Evolutionary conservation across 2,797 vertebrate species (phyloP), one percentile per base, ranked within the genome.

Genomic region (Gymnoscopelus braueri): DNA sequence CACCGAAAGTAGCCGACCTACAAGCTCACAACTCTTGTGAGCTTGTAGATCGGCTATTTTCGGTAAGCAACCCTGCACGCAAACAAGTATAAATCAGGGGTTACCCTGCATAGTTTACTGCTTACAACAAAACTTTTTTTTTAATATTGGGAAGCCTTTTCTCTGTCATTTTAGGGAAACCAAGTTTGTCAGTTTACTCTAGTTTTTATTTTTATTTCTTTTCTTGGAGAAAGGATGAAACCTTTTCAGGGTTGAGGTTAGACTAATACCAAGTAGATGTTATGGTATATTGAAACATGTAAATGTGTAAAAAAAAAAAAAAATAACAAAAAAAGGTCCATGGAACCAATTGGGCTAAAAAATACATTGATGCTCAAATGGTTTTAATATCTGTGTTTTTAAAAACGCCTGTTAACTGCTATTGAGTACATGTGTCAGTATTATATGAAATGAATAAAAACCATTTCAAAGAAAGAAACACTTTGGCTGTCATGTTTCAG

Each of bases 381-480:
- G 87, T 94, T 94, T 94, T 94, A 93, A 90, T 94, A 94, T 94
- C 81, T 93, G 92, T 95, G 93, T 94, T 95, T 95, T 94, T 93
- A 93, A 94, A 92, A 94, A 92, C 86, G 91, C 93, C 93, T 94
- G 93, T 93, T 93, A 94, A 93, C 91, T 86, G 84, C 92, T 93
- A 92, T 92, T 93, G 91, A 93, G 91, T 94, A 94, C 90, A 93
- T 92, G 92, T 95, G 93, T 94, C 93, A 94, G 93, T 95, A 95
- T 94, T 93, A 94, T 93, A 93, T 90, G 87, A 92, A 94, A 93
- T 92, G 87, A 94, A 93, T 94, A 93, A 94, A 95, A 90, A 68
- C 86, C 68, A 91, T 89, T 89, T 78, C 92, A 93, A 94, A 72
- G 71, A 84, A 89, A 77, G 1, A 24, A 7, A 32, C 8, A 75